Conservation (phyloP, 2,888 invertebrate genomes). For the Andrena chrysosceles region DNA sequence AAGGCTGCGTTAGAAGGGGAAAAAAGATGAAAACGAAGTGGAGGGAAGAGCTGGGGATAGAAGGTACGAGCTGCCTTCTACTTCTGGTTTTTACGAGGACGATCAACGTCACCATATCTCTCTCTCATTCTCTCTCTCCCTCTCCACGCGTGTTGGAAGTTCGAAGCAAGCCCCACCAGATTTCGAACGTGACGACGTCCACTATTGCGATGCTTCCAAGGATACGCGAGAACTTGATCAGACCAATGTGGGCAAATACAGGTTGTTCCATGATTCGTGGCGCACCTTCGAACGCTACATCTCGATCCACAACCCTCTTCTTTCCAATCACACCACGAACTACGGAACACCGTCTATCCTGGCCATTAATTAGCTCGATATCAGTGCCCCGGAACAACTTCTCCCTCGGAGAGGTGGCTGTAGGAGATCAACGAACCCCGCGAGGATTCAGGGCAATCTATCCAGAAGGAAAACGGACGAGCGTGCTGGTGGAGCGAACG, state of each 20-base stretch:
- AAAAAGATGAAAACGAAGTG: neutral
- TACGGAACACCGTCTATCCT: neutral
- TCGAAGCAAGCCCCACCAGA: neutral
- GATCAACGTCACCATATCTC: slow-evolving; percentile 28
- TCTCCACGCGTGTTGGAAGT: neutral
- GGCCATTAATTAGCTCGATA: neutral
- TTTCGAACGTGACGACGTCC: neutral
- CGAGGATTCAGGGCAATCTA: slow-evolving; percentile 2
- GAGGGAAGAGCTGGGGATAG: neutral
- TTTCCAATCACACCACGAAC: too few relatives aligned
- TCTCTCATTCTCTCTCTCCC: too few relatives aligned
- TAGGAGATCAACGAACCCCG: slow-evolving; percentile 14
- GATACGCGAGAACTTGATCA: neutral
- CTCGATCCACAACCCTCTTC: too few relatives aligned
- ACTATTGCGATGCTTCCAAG: neutral
- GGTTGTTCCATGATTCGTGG: neutral
- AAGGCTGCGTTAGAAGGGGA: slow-evolving; percentile 7
- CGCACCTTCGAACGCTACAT: neutral
- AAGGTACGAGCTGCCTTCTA: neutral
- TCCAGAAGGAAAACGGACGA: neutral
- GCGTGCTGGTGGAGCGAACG: neutral
- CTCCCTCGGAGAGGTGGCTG: neutral
- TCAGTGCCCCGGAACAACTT: neutral
- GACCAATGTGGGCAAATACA: neutral
- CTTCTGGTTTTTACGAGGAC: neutral